Evolutionary conservation across 2,888 invertebrate species (phyloP), one percentile per base, ranked within the genome.

Genomic region (Nomada fabriciana): DNA sequence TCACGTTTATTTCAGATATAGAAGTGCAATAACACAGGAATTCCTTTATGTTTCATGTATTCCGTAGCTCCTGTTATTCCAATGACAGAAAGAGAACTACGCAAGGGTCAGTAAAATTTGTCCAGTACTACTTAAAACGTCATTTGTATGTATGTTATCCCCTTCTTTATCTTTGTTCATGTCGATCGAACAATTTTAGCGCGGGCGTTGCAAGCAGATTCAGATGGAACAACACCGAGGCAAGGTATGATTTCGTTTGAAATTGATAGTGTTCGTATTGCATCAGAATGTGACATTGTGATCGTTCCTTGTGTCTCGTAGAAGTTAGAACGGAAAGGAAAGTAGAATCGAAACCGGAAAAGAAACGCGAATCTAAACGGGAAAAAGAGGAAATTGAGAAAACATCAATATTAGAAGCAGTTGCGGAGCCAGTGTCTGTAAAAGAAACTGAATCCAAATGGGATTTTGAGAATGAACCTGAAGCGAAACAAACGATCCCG

Each of bases 41-140:
- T 55, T 67, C 52, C 50, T 88, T 88, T 87, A 83, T 88, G 87
- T 91, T 89, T 89, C 87, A 84, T 90, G 88, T 88, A 82, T 82
- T 71, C 78, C 83, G 75, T 89, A 93, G 93, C 87, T 77, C 89
- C 91, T 59, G 91, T 89, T 80, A 73, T 74, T 71, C 93, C 92
- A 73, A 88, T 91, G 89, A 93, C 93, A 78, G 93, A 93, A 69
- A 90, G 93, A 87, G 93, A 93, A 89, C 76, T 91, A 55, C 89
- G 93, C 88, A 93, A 93, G 90, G 93, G 93, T 93, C 89, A 91
- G 93, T 93, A 91, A 20, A 67, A 60, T 36, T 61, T 61, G 11
- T 70, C 15, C 7, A 50, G 43, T 47, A 23, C 13, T 23, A 57
- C 10, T 59, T n/a, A 5, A n/a, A 52, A 23, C n/a, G 20, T 23